These are phyloP conservation scores for Enteromius thamalakanensis DNA, from an alignment of 2,797 vertebrate genomes.

Conservation along the genomic window DNA sequence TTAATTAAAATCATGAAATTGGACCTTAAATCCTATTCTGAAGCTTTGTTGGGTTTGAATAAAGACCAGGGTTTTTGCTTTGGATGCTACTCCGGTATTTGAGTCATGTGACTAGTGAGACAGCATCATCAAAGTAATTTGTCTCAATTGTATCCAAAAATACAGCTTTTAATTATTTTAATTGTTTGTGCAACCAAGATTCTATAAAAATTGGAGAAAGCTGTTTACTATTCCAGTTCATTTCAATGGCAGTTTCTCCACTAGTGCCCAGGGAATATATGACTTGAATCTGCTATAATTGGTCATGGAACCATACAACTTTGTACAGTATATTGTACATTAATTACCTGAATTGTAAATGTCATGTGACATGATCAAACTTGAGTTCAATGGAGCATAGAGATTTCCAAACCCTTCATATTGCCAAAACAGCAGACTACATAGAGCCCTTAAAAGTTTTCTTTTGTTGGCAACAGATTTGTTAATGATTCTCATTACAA, in stretches of 20 bases:
- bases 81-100: conserved; percentile 17
- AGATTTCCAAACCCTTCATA: background rate
- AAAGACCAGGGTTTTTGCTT: conserved; percentile 26
- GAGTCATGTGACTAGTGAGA: background rate
- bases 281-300: background rate
- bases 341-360: background rate
- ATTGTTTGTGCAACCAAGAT: background rate
- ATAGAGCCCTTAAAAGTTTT: background rate
- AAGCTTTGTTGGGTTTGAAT: conserved; percentile 49
- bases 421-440: background rate
- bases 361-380: background rate
- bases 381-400: background rate
- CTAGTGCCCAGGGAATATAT: background rate
- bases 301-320: background rate
- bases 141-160: background rate
- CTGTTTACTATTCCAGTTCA: background rate
- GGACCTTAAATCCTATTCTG: conserved; percentile 74
- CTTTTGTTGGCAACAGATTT: background rate
- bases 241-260: background rate
- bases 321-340: background rate
- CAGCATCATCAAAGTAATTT: conserved; percentile 19
- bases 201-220: background rate
- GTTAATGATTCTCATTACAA: background rate
- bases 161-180: background rate
- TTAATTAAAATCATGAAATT: conserved; percentile 98